A percentile compares a stretch with the other conserved stretches of the same genome.
Conservation (phyloP, 2,113 vertebrate species). For the Rafetus swinhoei region DNA sequence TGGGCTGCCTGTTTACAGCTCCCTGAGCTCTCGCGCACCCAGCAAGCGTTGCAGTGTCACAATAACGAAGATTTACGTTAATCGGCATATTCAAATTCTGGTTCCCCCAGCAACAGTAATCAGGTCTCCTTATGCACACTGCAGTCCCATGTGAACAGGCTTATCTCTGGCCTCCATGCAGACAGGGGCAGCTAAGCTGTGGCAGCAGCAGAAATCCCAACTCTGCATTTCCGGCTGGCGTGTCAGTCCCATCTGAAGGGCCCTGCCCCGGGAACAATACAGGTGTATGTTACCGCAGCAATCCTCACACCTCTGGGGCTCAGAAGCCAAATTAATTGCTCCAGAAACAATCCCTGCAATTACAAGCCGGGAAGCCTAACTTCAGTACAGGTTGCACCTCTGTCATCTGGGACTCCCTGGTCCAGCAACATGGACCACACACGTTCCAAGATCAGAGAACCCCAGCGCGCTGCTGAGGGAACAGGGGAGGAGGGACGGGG, state of each 20-base stretch:
- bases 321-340: not conserved
- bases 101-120: constrained; percentile 19
- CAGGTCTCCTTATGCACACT: not conserved
- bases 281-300: not conserved
- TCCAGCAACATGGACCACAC: too few species aligned
- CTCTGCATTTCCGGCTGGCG: not conserved
- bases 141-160: accelerated
- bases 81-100: not conserved
- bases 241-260: accelerated
- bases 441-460: too few species aligned
- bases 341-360: too few species aligned
- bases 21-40: not conserved
- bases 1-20: not conserved
- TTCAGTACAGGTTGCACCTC: too few species aligned
- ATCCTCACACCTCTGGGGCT: not conserved
- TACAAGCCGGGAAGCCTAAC: too few species aligned
- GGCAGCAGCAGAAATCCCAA: not conserved
- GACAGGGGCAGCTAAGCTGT: not conserved
- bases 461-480: too few species aligned
- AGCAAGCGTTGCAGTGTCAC: not conserved
- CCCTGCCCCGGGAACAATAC: not conserved
- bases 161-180: not conserved
- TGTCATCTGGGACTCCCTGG: too few species aligned
- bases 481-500: too few species aligned
- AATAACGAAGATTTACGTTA: not conserved